phyloP scores from a whole-genome alignment of 2,113 vertebrate genomes.

The Vanacampus margaritifer region DNA sequence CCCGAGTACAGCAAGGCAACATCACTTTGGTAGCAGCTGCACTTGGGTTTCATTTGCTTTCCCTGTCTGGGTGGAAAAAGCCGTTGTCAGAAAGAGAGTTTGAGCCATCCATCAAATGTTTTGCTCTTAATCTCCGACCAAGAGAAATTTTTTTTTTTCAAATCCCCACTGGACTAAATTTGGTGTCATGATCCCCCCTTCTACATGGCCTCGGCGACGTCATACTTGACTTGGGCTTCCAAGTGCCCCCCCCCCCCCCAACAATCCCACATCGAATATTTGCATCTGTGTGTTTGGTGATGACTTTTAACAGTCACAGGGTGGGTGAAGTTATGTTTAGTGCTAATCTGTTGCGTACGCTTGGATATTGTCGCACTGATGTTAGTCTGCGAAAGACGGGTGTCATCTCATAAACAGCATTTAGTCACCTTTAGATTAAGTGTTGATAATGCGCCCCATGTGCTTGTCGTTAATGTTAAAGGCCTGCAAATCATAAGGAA shows the following conservation, averaged over 20 bases:
- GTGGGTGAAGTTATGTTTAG: conserved; percentile 52
- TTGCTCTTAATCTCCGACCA: conserved; percentile 31
- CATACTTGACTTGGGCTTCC: conserved; percentile 57
- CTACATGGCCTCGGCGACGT: conserved; percentile 61
- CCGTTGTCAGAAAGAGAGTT: conserved; percentile 37
- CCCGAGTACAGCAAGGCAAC: conserved; percentile 2
- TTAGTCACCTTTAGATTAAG: conserved; percentile 11
- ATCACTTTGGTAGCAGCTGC: conserved; percentile 17
- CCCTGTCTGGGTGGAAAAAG: conserved; percentile 44
- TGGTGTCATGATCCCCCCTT: conserved; percentile 19
- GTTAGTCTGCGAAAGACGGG: not conserved
- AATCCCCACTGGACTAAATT: conserved; percentile 32
- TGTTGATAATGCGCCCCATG: not conserved
- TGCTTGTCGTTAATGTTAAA: conserved; percentile 33
- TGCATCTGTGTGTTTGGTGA: conserved; percentile 63
- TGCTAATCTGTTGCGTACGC: conserved; percentile 43
- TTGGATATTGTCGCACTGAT: conserved; percentile 29
- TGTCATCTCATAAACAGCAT: conserved; percentile 15
- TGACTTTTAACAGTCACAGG: conserved; percentile 59
- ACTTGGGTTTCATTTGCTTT: conserved; percentile 32
- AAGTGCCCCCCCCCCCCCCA: not conserved
- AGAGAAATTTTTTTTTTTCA: conserved; percentile 2
- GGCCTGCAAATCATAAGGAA: conserved; percentile 40
- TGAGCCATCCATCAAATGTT: conserved; percentile 36
- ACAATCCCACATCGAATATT: conserved; percentile 37